Conservation (phyloP, 2,797 vertebrate species). For the Neostethus bicornis region DNA sequence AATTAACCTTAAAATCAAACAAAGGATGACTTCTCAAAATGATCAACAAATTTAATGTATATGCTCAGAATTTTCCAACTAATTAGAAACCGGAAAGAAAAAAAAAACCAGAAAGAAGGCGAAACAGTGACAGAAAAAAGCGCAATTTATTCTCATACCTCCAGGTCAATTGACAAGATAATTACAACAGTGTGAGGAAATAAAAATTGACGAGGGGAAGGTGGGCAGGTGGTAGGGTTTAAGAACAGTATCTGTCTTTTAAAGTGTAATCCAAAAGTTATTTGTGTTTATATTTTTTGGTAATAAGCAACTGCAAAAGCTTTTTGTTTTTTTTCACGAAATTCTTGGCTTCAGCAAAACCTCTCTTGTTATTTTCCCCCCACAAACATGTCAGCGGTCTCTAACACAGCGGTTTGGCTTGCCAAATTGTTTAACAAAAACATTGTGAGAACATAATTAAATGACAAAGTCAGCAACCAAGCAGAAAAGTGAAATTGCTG, state of each 20-base stretch:
- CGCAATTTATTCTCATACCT: conserved; percentile 63
- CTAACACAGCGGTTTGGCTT: conserved; percentile 15
- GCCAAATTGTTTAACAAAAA: conserved; percentile 27
- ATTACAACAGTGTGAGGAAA: conserved; percentile 56
- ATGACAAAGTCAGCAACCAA: conserved; percentile 30
- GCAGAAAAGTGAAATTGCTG: conserved; percentile 12
- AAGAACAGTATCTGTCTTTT: conserved; percentile 48
- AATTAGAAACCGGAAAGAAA: conserved; percentile 32
- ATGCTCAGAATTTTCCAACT: conserved; percentile 24
- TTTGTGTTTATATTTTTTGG: conserved; percentile 74
- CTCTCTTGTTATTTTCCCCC: conserved; percentile 39
- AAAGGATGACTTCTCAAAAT: conserved; percentile 38
- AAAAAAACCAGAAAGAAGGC: conserved; percentile 17
- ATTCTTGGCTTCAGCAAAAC: conserved; percentile 46
- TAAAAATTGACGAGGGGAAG: conserved; percentile 30
- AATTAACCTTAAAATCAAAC: conserved; percentile 16
- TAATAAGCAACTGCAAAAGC: conserved; percentile 63
- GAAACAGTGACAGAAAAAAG: conserved; percentile 36
- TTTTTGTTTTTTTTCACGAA: conserved; percentile 39
- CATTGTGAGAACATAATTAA: conserved; percentile 32
- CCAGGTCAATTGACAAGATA: conserved; percentile 70
- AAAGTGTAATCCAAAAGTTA: conserved; percentile 58
- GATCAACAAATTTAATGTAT: conserved; percentile 46
- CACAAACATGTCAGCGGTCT: conserved; percentile 33
- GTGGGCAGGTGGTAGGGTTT: conserved; percentile 21